phyloP scores from a whole-genome alignment of 2,113 vertebrate genomes.

The Bostrychus sinensis region DNA sequence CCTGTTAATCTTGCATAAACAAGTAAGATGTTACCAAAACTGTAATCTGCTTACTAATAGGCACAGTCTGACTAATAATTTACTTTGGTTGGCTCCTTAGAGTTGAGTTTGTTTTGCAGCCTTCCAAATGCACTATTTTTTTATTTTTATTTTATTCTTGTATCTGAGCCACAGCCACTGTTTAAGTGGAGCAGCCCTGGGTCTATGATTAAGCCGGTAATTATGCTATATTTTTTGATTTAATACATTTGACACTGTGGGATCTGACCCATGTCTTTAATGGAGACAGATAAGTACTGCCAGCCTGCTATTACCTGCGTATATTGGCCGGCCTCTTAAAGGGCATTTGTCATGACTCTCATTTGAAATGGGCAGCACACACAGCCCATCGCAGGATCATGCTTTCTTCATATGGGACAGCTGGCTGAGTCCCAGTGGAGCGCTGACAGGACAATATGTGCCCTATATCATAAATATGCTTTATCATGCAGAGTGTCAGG shows the following conservation, averaged over 20 bases:
- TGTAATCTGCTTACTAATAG: no score
- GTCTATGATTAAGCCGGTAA: slow-evolving; percentile 5
- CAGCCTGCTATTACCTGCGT: slow-evolving; percentile 56
- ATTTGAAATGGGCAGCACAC: slow-evolving; percentile 54
- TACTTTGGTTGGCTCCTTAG: no score
- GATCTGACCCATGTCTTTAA: slow-evolving; percentile 66
- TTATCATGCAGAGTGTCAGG: neutral
- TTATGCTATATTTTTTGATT: slow-evolving; percentile 53
- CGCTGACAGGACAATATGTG: slow-evolving; percentile 3
- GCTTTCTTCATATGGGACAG: slow-evolving; percentile 22
- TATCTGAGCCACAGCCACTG: slow-evolving; percentile 14
- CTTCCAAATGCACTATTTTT: neutral
- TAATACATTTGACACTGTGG: slow-evolving; percentile 64
- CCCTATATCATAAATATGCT: neutral
- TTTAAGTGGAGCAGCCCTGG: slow-evolving; percentile 10
- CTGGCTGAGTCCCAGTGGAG: slow-evolving; percentile 30
- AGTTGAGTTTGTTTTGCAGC: no score
- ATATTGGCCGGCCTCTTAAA: slow-evolving; percentile 61
- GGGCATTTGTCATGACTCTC: slow-evolving; percentile 68
- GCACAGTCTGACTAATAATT: no score
- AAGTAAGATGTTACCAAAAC: no score
- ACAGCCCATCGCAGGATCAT: slow-evolving; percentile 23
- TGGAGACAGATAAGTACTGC: slow-evolving; percentile 62
- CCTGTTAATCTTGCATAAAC: no score
- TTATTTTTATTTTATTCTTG: neutral